Conservation (phyloP, 2,797 vertebrate genomes). For the Anas acuta region DNA sequence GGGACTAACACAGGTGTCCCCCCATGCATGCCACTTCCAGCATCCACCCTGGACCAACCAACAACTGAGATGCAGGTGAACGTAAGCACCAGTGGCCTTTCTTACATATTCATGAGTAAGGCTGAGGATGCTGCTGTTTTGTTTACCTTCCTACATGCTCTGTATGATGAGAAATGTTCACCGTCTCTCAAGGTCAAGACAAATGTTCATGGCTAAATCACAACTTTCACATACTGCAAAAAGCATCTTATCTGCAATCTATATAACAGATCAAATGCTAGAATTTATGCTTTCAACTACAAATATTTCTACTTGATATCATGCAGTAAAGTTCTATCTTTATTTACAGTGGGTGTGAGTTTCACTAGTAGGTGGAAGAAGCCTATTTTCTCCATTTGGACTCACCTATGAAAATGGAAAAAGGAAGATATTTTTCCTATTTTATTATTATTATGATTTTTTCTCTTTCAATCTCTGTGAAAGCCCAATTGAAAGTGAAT, state of each 20-base stretch:
- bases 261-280: neutral
- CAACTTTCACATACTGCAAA: neutral
- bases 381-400: neutral
- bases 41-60: neutral
- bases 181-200: neutral
- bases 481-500: neutral
- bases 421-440: neutral
- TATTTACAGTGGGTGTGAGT: neutral
- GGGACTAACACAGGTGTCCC: neutral
- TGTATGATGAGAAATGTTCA: neutral
- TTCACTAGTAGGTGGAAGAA: neutral
- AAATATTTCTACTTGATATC: neutral
- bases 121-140: neutral
- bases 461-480: neutral
- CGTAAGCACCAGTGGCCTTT: fast-evolving
- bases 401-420: neutral
- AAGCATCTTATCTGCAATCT: neutral
- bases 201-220: neutral
- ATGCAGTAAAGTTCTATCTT: neutral
- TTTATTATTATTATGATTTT: neutral
- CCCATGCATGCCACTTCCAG: neutral
- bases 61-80: neutral
- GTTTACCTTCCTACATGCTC: neutral
- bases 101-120: neutral
- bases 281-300: neutral